A percentile compares a stretch with the other conserved stretches of the same genome.
These are phyloP conservation scores for Sula dactylatra DNA, from an alignment of 2,113 vertebrate genomes.

Conservation along the genomic window DNA sequence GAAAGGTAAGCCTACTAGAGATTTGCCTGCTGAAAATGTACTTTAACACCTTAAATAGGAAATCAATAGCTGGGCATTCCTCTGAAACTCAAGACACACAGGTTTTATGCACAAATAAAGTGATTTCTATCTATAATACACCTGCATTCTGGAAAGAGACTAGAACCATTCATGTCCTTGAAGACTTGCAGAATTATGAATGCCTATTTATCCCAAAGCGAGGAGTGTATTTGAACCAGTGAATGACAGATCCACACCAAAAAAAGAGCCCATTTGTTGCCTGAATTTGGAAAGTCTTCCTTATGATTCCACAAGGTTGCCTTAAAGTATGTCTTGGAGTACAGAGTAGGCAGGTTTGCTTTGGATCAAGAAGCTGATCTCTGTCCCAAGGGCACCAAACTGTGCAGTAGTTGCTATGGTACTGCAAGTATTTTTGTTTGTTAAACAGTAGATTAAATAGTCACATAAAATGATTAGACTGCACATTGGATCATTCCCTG, in stretches of 20 bases:
- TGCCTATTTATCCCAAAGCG: background rate
- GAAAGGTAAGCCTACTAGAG: background rate
- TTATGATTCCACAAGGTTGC: background rate
- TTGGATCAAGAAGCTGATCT: conserved; percentile 26
- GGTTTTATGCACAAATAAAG: background rate
- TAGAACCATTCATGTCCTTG: background rate
- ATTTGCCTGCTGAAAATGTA: background rate
- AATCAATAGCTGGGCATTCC: background rate
- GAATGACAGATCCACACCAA: background rate
- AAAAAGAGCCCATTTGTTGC: background rate
- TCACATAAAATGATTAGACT: conserved; percentile 57
- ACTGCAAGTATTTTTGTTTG: conserved; percentile 63
- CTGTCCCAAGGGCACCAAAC: background rate
- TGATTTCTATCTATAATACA: background rate
- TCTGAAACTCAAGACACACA: background rate
- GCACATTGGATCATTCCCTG: conserved; percentile 38
- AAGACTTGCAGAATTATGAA: background rate
- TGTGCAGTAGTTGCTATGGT: conserved; percentile 64
- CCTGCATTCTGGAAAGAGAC: background rate
- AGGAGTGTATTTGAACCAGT: background rate
- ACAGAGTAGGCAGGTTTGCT: conserved; percentile 1
- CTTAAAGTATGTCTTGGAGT: background rate
- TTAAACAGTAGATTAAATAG: conserved; percentile 66
- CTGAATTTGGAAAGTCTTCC: background rate
- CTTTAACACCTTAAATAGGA: background rate